Conservation (phyloP, 1,140 invertebrate genomes). For the Lepidurus couesii region DNA sequence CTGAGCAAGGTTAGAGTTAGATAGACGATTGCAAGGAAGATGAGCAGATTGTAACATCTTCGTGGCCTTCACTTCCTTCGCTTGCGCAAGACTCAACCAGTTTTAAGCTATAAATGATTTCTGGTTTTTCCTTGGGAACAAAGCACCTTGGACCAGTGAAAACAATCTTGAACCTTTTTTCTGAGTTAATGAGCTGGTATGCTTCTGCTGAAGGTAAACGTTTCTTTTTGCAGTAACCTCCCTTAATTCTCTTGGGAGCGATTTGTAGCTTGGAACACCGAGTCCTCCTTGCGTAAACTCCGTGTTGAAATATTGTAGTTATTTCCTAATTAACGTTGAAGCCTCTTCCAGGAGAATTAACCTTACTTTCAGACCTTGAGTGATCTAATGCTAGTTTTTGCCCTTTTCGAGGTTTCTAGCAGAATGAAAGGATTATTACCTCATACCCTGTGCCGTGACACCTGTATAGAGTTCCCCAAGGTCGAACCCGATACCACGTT, state of each 20-base stretch:
- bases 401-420: no score
- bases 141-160: constrained; percentile 14
- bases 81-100: background rate
- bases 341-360: no score
- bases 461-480: no score
- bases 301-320: no score
- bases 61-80: constrained; percentile 16
- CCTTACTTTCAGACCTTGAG: no score
- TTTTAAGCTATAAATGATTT: background rate
- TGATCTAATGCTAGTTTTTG: no score
- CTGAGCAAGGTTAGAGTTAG: background rate
- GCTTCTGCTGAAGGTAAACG: background rate
- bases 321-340: no score
- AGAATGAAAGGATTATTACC: no score
- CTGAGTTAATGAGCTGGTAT: background rate
- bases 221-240: background rate
- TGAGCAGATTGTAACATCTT: constrained; percentile 16
- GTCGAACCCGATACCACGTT: no score
- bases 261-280: no score
- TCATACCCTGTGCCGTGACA: no score
- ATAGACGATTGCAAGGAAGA: background rate
- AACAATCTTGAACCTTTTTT: background rate
- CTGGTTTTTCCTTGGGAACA: background rate
- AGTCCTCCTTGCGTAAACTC: no score
- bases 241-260: background rate